Evolutionary conservation across 2,888 invertebrate species (phyloP).

Genomic region (Drosophila anomelani): DNA sequence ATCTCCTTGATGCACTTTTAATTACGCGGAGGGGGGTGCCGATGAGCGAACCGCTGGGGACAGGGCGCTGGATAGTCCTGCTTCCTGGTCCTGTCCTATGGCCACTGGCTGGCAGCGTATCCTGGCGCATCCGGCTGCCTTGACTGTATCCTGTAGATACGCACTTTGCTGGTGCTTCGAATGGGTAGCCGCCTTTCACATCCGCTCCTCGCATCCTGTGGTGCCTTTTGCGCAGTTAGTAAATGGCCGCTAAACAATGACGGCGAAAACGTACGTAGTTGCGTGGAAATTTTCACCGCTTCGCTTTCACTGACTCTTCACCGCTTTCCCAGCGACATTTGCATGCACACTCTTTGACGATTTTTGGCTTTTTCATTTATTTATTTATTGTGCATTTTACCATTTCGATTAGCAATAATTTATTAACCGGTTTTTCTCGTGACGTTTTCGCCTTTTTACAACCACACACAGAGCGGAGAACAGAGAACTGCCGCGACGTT

Average conservation of each 20-base stretch:
- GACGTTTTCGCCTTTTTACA: conserved; percentile 80
- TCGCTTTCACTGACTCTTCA: conserved; percentile 53
- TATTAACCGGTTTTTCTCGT: conserved; percentile 83
- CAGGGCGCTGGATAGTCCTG: conserved; percentile 45
- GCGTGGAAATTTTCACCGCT: conserved; percentile 57
- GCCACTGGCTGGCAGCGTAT: not conserved
- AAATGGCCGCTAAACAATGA: conserved; percentile 66
- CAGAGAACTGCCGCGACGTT: conserved; percentile 56
- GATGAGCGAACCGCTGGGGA: conserved; percentile 11
- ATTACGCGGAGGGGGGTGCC: conserved; percentile 26
- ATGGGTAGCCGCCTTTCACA: conserved; percentile 32
- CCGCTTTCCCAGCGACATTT: conserved; percentile 34
- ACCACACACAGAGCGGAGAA: conserved; percentile 72
- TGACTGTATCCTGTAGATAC: conserved; percentile 28
- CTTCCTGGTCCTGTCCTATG: not conserved
- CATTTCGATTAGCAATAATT: conserved; percentile 79
- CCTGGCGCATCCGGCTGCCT: conserved; percentile 9
- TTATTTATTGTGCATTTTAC: conserved; percentile 68
- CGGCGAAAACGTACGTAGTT: conserved; percentile 48
- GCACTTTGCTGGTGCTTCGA: conserved; percentile 12
- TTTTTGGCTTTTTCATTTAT: conserved; percentile 55
- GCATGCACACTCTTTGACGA: conserved; percentile 24
- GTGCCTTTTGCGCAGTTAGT: conserved; percentile 74
- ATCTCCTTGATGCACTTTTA: conserved; percentile 46
- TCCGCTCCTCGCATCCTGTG: conserved; percentile 45